These are phyloP conservation scores for Drosophila varians DNA, from an alignment of 1,140 invertebrate genomes.

Conservation along the genomic window DNA sequence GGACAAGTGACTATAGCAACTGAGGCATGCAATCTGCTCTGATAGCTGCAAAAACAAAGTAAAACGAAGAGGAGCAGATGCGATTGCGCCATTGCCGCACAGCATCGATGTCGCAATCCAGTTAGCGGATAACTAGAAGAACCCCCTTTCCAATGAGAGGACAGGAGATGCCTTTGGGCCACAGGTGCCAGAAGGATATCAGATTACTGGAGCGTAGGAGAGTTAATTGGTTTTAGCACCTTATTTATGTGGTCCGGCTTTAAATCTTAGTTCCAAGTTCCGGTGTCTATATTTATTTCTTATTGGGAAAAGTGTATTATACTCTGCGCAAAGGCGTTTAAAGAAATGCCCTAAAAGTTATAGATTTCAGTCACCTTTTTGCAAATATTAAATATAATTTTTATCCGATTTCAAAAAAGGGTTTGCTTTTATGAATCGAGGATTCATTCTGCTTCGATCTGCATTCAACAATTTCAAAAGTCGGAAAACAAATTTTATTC, in stretches of 20 bases:
- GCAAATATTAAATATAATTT: too few species aligned
- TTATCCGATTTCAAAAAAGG: too few species aligned
- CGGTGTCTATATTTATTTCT: too few species aligned
- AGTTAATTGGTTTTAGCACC: constrained; percentile 63
- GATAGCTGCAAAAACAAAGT: background rate
- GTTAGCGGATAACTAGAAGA: constrained; percentile 19
- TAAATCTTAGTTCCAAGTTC: constrained; percentile 5
- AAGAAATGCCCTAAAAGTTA: too few species aligned
- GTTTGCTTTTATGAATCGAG: too few species aligned
- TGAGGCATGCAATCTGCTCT: constrained; percentile 31
- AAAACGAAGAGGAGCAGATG: constrained; percentile 9
- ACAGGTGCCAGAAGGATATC: constrained; percentile 39
- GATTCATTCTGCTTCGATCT: too few species aligned
- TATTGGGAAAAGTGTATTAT: too few species aligned
- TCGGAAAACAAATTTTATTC: too few species aligned
- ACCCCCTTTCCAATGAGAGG: background rate
- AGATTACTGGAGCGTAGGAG: constrained; percentile 38
- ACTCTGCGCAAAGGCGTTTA: too few species aligned
- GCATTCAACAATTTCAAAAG: too few species aligned
- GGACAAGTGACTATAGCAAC: constrained; percentile 34
- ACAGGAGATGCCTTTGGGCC: background rate
- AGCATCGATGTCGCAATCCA: constrained; percentile 49
- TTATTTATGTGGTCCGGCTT: constrained; percentile 30
- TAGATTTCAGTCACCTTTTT: too few species aligned
- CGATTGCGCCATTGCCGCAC: constrained; percentile 45